A percentile compares a stretch with the other conserved stretches of the same genome.
phyloP scores from a whole-genome alignment of 2,888 invertebrate genomes.

The Neocrepidodera transversa region DNA sequence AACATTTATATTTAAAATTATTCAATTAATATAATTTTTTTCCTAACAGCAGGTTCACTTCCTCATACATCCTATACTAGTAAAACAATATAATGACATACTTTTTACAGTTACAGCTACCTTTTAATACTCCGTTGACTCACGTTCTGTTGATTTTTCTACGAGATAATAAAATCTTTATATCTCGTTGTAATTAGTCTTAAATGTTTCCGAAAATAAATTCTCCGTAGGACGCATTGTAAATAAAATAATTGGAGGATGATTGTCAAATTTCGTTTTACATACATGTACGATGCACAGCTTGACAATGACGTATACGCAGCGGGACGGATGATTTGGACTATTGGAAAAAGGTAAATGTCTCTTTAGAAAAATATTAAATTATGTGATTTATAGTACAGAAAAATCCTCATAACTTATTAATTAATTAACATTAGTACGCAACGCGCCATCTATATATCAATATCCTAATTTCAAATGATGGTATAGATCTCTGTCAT shows the following conservation, averaged over 20 bases:
- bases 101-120: constrained; percentile 1
- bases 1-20: too few relatives aligned
- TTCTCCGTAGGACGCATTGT: not conserved
- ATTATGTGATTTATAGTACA: too few relatives aligned
- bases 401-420: too few relatives aligned
- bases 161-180: not conserved
- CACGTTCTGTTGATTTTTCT: not conserved
- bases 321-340: not conserved
- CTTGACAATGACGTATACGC: not conserved
- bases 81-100: not conserved
- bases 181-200: not conserved
- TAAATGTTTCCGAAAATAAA: not conserved
- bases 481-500: too few relatives aligned
- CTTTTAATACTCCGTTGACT: not conserved
- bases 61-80: not conserved
- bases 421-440: too few relatives aligned
- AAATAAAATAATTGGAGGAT: not conserved
- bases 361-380: not conserved
- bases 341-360: not conserved
- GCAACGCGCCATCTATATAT: too few relatives aligned
- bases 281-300: not conserved
- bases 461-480: too few relatives aligned
- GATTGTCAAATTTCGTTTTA: not conserved
- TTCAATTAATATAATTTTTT: not conserved
- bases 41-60: not conserved